Conservation (phyloP, 2,113 vertebrate genomes). For the Arizona elegans region DNA sequence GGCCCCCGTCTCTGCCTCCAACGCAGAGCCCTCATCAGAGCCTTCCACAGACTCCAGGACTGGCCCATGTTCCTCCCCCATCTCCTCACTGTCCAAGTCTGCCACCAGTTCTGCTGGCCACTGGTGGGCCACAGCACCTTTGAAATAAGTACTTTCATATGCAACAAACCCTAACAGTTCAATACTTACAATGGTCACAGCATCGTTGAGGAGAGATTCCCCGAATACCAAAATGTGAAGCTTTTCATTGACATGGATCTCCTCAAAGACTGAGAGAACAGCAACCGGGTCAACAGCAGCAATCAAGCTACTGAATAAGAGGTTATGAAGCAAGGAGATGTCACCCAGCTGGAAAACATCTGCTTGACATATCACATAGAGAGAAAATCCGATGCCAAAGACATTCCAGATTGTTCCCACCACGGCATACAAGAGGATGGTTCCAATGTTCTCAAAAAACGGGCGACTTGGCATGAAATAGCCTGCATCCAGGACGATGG, state of each 20-base stretch:
- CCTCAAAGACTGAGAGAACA: slow-evolving; percentile 79
- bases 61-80: too few species aligned
- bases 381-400: slow-evolving; percentile 77
- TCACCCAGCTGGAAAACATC: slow-evolving; percentile 69
- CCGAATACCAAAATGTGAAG: slow-evolving; percentile 82
- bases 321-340: slow-evolving; percentile 78
- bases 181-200: slow-evolving; percentile 75
- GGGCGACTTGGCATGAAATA: slow-evolving; percentile 82
- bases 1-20: too few species aligned
- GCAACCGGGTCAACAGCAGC: slow-evolving; percentile 77
- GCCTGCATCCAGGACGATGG: slow-evolving; percentile 78
- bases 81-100: too few species aligned
- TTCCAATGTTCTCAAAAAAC: slow-evolving; percentile 81
- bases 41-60: too few species aligned
- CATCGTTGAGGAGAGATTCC: slow-evolving; percentile 80
- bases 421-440: slow-evolving; percentile 70
- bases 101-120: too few species aligned
- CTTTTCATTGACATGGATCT: slow-evolving; percentile 84
- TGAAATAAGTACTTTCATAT: neutral
- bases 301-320: slow-evolving; percentile 80
- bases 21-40: too few species aligned
- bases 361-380: slow-evolving; percentile 77
- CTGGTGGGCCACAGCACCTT: neutral
- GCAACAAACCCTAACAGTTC: neutral
- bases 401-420: slow-evolving; percentile 80